A percentile compares a stretch with the other conserved stretches of the same genome.
phyloP scores from a whole-genome alignment of 2,888 invertebrate species.

The Steromphala cineraria region DNA sequence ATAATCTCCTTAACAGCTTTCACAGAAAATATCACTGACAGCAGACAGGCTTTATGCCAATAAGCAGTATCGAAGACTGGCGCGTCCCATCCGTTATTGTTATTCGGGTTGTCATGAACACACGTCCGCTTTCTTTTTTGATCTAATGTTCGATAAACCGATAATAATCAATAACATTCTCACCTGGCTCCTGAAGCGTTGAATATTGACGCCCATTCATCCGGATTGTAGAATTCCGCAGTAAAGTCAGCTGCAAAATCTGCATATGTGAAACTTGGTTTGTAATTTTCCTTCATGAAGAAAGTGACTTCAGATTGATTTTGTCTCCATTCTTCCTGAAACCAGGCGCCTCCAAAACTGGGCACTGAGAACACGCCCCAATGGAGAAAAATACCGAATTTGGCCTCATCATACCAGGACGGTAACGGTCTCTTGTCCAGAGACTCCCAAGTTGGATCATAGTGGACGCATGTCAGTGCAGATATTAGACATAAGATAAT shows the following conservation, averaged over 20 bases:
- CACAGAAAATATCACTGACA: no score
- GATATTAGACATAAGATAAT: no score
- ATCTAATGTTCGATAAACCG: no score
- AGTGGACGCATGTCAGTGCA: not conserved
- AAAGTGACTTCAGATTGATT: slow-evolving; percentile 60
- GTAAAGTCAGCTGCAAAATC: slow-evolving; percentile 91
- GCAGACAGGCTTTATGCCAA: no score
- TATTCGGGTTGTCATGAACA: no score
- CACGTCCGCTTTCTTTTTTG: no score
- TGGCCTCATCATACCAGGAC: slow-evolving; percentile 75
- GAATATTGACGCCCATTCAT: slow-evolving; percentile 89
- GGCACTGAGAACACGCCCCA: slow-evolving; percentile 72
- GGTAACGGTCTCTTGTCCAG: slow-evolving; percentile 86
- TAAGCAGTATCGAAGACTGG: no score
- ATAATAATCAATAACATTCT: no score
- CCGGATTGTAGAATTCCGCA: slow-evolving; percentile 89
- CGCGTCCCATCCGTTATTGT: no score
- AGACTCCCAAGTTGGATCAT: slow-evolving; percentile 86
- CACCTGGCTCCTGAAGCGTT: slow-evolving; percentile 90
- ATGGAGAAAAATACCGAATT: slow-evolving; percentile 78
- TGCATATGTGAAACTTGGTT: slow-evolving; percentile 90
- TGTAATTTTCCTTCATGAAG: slow-evolving; percentile 89
- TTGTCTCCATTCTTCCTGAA: slow-evolving; percentile 87
- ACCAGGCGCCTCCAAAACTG: slow-evolving; percentile 83
- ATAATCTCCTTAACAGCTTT: no score